Conservation (phyloP, 2,113 vertebrate genomes). For the Oostethus manadensis region DNA sequence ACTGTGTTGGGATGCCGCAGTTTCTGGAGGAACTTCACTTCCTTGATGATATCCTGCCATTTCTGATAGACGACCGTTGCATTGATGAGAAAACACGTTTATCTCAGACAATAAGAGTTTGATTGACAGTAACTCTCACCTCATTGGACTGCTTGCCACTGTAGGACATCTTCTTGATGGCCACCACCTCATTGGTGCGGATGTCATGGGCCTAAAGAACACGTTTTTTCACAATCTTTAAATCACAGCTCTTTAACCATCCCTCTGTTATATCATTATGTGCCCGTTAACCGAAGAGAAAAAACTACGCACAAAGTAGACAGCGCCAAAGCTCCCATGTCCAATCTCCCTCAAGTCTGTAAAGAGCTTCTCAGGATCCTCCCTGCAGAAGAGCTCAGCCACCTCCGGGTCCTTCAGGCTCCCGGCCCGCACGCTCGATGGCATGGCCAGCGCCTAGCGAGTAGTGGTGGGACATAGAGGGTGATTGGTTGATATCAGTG, state of each 20-base stretch:
- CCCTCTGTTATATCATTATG: not conserved
- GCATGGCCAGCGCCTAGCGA: conserved; percentile 82
- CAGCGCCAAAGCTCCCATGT: conserved; percentile 90
- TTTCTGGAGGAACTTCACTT: conserved; percentile 90
- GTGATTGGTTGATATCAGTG: conserved; percentile 5
- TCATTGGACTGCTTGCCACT: conserved; percentile 90
- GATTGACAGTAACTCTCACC: conserved; percentile 57
- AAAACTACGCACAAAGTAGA: conserved; percentile 81
- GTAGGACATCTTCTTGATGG: conserved; percentile 95
- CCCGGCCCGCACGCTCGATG: conserved; percentile 86
- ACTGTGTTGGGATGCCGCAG: conserved; percentile 90
- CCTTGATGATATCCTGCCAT: conserved; percentile 95
- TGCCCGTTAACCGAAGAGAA: not conserved
- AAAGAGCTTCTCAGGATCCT: conserved; percentile 90
- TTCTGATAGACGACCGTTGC: conserved; percentile 69
- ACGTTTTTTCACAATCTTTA: not conserved
- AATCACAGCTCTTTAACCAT: not conserved
- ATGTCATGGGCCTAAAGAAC: conserved; percentile 81
- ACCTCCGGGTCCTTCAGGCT: conserved; percentile 93
- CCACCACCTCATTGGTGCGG: conserved; percentile 89
- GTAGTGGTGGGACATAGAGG: conserved; percentile 25
- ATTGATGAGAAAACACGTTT: not conserved
- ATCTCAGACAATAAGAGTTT: not conserved
- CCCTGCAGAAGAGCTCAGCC: conserved; percentile 89
- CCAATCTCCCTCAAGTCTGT: conserved; percentile 89